Percentiles rank a stretch among this genome's conserved stretches.
Evolutionary conservation across 2,797 vertebrate species (phyloP).

Genomic region (Mormyrops attenuatus): DNA sequence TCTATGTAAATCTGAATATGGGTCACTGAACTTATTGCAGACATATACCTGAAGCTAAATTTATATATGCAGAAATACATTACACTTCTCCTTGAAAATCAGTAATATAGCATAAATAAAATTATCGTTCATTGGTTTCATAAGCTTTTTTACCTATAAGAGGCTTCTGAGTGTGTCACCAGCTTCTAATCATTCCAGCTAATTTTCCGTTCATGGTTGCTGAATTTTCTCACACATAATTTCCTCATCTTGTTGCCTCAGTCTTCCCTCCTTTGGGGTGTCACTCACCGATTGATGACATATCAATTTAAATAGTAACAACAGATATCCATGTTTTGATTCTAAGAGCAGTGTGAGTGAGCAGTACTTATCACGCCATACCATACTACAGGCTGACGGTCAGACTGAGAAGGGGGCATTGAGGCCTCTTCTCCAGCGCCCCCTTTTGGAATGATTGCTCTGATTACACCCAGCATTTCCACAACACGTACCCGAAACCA

Average conservation of each 20-base stretch:
- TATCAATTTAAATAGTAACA: not conserved
- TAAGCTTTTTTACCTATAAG: not conserved
- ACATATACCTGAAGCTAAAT: not conserved
- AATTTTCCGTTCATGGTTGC: not conserved
- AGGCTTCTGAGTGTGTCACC: not conserved
- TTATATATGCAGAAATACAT: not conserved
- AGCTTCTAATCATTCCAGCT: not conserved
- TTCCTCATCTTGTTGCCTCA: not conserved
- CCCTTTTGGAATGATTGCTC: not conserved
- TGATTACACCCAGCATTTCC: not conserved
- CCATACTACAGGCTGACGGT: not conserved
- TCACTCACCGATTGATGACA: not conserved
- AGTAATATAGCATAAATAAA: not conserved
- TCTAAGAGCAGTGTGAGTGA: not conserved
- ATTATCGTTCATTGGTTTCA: not conserved
- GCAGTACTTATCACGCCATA: not conserved
- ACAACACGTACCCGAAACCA: not conserved
- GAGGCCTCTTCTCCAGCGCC: not conserved
- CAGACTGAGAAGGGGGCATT: not conserved
- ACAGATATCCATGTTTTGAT: not conserved
- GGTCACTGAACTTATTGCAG: not conserved
- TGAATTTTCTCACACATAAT: not conserved
- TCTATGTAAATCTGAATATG: not conserved
- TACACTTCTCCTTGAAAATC: not conserved
- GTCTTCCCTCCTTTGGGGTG: not conserved